Evolutionary conservation across 2,113 vertebrate species (phyloP).

Genomic region (Sapajus apella): DNA sequence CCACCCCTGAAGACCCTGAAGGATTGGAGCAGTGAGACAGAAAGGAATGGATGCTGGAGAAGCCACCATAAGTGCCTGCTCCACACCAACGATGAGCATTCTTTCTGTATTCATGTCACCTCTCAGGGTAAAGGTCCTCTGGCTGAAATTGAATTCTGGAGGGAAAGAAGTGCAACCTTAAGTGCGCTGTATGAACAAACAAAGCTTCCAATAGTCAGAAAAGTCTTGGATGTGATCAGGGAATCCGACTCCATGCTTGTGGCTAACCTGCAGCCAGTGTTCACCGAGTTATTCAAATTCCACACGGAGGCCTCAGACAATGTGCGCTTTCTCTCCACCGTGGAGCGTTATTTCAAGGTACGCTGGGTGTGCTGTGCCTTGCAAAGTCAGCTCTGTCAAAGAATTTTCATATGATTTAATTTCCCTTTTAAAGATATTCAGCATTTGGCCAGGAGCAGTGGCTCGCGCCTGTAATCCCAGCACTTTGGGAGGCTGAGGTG

Average conservation of each 20-base stretch:
- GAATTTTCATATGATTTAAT: not conserved
- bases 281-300: slow-evolving; percentile 87
- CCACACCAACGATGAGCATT: rapidly evolving
- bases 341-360: slow-evolving; percentile 93
- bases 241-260: slow-evolving; percentile 81
- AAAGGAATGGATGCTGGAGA: not conserved
- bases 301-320: slow-evolving; percentile 90
- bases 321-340: slow-evolving; percentile 88
- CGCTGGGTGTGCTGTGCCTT: not conserved
- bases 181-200: slow-evolving; percentile 89
- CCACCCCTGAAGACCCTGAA: rapidly evolving
- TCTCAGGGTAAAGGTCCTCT: slow-evolving; percentile 88
- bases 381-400: not conserved
- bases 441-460: not conserved
- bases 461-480: not conserved
- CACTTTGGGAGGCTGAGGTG: not conserved
- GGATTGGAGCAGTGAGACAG: not conserved
- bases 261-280: slow-evolving; percentile 84
- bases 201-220: slow-evolving; percentile 87
- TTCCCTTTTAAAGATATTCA: not conserved
- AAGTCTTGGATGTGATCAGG: slow-evolving; percentile 87
- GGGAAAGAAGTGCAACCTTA: slow-evolving; percentile 86
- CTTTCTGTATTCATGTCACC: rapidly evolving
- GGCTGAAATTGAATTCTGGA: slow-evolving; percentile 93
- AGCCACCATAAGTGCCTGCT: rapidly evolving